These are phyloP conservation scores for Corythornis madagascariensis DNA, from an alignment of 2,113 vertebrate genomes.

Conservation along the genomic window DNA sequence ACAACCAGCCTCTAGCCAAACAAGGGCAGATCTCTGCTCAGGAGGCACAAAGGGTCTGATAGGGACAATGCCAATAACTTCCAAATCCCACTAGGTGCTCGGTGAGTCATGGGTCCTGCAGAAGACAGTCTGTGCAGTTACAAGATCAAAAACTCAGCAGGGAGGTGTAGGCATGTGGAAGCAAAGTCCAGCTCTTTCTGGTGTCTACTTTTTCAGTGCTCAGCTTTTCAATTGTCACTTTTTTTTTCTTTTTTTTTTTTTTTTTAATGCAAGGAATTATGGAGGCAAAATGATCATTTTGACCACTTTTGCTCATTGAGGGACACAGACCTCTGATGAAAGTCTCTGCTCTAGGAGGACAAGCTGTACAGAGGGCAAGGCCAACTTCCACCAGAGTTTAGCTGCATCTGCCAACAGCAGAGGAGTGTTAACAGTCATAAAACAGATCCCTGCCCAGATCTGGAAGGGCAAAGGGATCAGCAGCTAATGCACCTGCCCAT, in stretches of 20 bases:
- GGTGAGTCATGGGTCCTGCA: neutral
- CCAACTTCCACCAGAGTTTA: neutral
- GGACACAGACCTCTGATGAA: neutral
- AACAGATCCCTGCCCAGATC: neutral
- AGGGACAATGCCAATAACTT: neutral
- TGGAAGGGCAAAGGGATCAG: neutral
- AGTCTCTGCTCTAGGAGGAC: neutral
- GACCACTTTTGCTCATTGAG: neutral
- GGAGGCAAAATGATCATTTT: neutral
- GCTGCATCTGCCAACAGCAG: neutral
- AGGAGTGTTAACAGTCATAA: neutral
- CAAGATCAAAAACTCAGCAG: neutral
- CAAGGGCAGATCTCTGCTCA: neutral
- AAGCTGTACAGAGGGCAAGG: neutral
- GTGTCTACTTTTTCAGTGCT: neutral
- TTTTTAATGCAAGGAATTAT: neutral
- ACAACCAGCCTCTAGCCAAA: slow-evolving; percentile 32
- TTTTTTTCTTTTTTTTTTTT: neutral
- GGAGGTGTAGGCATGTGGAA: neutral
- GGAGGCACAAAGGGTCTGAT: neutral
- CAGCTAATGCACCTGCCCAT: neutral
- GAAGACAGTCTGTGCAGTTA: neutral
- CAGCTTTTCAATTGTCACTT: neutral
- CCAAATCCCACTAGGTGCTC: neutral
- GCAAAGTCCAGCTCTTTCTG: neutral